Evolutionary conservation across 2,888 invertebrate species (phyloP), one percentile per base, ranked within the genome.

Genomic region (Mactromeris polynyma): DNA sequence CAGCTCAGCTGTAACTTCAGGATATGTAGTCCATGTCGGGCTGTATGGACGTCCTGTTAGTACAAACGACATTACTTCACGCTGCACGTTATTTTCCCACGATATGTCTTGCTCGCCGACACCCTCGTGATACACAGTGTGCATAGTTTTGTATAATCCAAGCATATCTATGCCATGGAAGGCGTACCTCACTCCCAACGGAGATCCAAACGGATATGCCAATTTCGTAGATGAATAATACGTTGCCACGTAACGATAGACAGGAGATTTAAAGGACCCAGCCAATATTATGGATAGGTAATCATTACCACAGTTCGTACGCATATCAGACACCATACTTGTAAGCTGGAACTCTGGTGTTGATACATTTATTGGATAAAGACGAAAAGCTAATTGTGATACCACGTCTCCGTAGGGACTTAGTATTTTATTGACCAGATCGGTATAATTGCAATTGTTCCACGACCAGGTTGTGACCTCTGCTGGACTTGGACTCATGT

Each of bases 231-330:
- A 69, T 4, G 90, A 81, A 4, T 33, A 73, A 26, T 82, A 90
- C 9, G 88, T 87, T 31, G 84, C 78, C 0, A 90, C 85, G 40
- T 90, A 90, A 31, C 90, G 84, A 58, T 87, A 90, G n/a, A 90
- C 88, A 19, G 88, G 90, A 9, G 90, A 90, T 36, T 31, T 51
- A 38, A 88, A 86, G 0, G 88, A 81, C 40, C 81, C n/a, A 1
- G 90, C 81, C 21, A 86, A 40, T n/a, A 88, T 46, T 21, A 81
- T 46, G 21, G 78, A 69, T 6, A 88, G 36, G 21, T 88, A 89
- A 77, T 90, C 86, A n/a, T 80, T 90, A 0, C 85, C 88, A 83
- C 90, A 90, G 2, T n/a, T 58, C 14, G 80, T 46, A 36, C 90
- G 26, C 0, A 82, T 11, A 51, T 90, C 90, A 2, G 82, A 51